Evolutionary conservation across 2,113 vertebrate genomes (phyloP).

Genomic region (Psilopogon haemacephalus): DNA sequence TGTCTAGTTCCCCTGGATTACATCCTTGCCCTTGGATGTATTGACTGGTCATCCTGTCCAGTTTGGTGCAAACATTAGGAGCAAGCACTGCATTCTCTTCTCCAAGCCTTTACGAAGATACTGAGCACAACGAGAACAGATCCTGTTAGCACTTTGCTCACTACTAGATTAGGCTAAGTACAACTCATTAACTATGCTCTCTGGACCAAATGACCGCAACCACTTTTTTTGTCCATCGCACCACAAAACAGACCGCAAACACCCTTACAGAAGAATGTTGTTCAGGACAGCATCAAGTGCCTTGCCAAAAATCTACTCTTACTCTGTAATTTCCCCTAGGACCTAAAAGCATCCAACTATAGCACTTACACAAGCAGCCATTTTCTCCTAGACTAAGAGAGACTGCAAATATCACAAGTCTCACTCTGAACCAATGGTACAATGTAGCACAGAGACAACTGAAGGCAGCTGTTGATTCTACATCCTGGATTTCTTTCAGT

Average conservation of each 20-base stretch:
- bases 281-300: not conserved
- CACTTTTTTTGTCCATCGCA: not conserved
- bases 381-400: not conserved
- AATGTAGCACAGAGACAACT: not conserved
- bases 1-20: not conserved
- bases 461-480: slow-evolving; percentile 19
- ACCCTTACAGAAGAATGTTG: not conserved
- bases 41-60: not conserved
- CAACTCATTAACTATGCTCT: not conserved
- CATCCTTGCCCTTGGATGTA: not conserved
- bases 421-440: not conserved
- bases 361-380: not conserved
- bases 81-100: not conserved
- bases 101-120: not conserved
- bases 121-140: not conserved
- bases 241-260: not conserved
- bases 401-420: not conserved
- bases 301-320: not conserved
- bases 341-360: not conserved
- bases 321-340: not conserved
- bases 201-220: not conserved
- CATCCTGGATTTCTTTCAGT: not conserved
- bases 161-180: not conserved
- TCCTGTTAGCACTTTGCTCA: not conserved
- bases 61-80: not conserved